phyloP scores from a whole-genome alignment of 1,140 invertebrate genomes.

The Scaptomyza pallida region DNA sequence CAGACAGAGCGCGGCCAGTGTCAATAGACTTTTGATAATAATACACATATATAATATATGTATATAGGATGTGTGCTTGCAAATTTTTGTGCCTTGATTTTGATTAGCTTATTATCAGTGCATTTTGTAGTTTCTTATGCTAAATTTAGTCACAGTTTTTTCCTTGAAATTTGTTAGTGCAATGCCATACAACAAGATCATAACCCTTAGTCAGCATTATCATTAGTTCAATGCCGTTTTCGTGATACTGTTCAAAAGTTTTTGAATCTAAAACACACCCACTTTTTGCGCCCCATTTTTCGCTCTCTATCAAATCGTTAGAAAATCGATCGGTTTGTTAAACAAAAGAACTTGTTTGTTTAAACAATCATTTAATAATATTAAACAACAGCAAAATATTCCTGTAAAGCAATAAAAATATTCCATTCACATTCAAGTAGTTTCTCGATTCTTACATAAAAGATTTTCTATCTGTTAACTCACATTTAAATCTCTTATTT shows the following conservation, averaged over 20 bases:
- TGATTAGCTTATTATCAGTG: conserved; percentile 39
- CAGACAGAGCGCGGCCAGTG: conserved; percentile 63
- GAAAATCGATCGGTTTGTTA: too few relatives aligned
- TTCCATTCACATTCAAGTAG: too few relatives aligned
- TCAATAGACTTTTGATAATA: conserved; percentile 74
- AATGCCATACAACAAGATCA: conserved; percentile 45
- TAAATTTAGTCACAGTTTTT: conserved; percentile 62
- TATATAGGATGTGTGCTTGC: conserved; percentile 7
- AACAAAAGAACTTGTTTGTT: too few relatives aligned
- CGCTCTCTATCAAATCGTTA: too few relatives aligned
- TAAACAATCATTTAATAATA: too few relatives aligned
- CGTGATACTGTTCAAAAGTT: too few relatives aligned
- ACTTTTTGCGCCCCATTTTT: background rate
- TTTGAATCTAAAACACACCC: too few relatives aligned
- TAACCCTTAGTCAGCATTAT: conserved; percentile 60
- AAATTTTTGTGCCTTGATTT: conserved; percentile 32
- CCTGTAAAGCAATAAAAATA: too few relatives aligned
- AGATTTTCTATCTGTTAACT: too few relatives aligned
- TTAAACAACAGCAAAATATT: too few relatives aligned
- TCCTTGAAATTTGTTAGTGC: too few relatives aligned
- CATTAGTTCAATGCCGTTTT: conserved; percentile 17
- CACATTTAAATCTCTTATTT: conserved; percentile 15
- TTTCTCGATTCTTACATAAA: too few relatives aligned
- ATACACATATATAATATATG: background rate
- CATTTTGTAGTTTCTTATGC: conserved; percentile 36